A percentile compares a stretch with the other conserved stretches of the same genome.
phyloP scores from a whole-genome alignment of 2,113 vertebrate species.

The Mesocricetus auratus region DNA sequence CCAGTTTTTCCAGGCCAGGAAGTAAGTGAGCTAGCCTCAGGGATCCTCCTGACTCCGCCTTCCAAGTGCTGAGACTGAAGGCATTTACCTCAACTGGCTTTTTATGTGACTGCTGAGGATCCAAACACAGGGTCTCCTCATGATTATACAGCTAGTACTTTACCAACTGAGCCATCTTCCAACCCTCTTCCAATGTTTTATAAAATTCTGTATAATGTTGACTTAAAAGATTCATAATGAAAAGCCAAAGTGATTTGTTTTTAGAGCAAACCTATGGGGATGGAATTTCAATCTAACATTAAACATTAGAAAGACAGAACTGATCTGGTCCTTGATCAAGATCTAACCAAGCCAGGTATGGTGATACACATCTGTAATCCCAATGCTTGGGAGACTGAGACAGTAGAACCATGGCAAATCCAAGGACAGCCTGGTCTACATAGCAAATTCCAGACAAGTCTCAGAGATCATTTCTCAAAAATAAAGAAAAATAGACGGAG shows the following conservation, averaged over 20 bases:
- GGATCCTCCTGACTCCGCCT: background rate
- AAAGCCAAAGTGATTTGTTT: slow-evolving; percentile 36
- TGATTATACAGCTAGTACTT: background rate
- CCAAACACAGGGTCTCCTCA: too few species aligned
- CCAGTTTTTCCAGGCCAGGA: background rate
- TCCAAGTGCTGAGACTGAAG: background rate
- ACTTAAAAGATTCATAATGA: background rate
- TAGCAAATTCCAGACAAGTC: background rate
- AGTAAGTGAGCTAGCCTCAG: background rate
- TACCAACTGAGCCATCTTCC: background rate
- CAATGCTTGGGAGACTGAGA: background rate
- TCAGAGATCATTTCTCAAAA: background rate
- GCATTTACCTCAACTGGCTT: background rate
- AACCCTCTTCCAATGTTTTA: too few species aligned
- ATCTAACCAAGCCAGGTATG: background rate
- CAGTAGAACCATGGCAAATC: background rate
- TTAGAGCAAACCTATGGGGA: background rate
- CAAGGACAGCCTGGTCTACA: background rate
- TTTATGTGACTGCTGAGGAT: too few species aligned
- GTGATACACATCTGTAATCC: background rate
- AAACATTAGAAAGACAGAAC: slow-evolving; percentile 34
- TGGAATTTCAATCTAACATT: slow-evolving; percentile 11
- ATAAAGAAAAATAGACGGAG: background rate
- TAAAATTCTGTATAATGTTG: background rate
- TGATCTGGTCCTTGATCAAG: background rate